Conservation (phyloP, 2,888 invertebrate genomes). For the Stenoptilia bipunctidactyla region DNA sequence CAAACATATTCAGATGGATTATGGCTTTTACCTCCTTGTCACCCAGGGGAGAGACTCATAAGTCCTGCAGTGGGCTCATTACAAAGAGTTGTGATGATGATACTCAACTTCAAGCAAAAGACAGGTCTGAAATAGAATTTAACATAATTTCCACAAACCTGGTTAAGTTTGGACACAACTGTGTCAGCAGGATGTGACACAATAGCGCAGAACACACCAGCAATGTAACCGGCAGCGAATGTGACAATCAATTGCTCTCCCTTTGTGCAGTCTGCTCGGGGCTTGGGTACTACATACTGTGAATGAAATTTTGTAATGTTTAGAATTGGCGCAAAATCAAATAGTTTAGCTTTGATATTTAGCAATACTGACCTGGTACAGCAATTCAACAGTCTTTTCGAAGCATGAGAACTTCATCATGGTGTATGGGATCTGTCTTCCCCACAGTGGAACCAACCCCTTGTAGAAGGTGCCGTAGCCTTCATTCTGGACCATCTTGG, state of each 20-base stretch:
- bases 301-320: not conserved
- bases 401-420: constrained; percentile 99
- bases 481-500: constrained; percentile 91
- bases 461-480: constrained; percentile 95
- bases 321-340: too few species aligned
- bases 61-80: too few species aligned
- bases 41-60: too few species aligned
- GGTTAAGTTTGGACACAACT: constrained; percentile 96
- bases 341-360: not conserved
- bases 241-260: constrained; percentile 95
- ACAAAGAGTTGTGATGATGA: too few species aligned
- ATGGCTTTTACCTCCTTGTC: too few species aligned
- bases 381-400: constrained; percentile 93
- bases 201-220: constrained; percentile 98
- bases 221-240: constrained; percentile 95
- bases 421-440: constrained; percentile 98
- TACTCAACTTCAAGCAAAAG: too few species aligned
- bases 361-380: constrained; percentile 77
- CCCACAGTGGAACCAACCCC: constrained; percentile 95
- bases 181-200: constrained; percentile 99
- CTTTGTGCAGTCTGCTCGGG: constrained; percentile 90
- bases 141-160: constrained; percentile 60
- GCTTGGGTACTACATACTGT: constrained; percentile 92
- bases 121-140: too few species aligned
- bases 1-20: too few species aligned